Evolutionary conservation across 2,113 vertebrate genomes (phyloP).

Genomic region (Xerus inauris): DNA sequence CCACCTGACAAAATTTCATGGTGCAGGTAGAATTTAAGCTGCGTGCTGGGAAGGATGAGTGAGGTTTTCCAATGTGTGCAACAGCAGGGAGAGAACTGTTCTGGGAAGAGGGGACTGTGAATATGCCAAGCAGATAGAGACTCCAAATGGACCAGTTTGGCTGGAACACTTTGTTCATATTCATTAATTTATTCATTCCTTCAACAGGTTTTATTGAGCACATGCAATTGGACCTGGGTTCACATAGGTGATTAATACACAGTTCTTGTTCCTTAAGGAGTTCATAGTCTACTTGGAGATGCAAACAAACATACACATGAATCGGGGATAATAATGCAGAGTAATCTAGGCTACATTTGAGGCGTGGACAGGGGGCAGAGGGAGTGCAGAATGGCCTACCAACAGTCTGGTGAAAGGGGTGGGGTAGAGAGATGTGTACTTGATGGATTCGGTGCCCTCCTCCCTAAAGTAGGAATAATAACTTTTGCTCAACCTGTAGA

Average conservation of each 20-base stretch:
- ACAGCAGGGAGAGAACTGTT: neutral
- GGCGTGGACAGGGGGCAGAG: neutral
- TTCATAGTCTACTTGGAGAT: neutral
- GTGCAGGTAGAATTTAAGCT: neutral
- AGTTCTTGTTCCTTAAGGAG: neutral
- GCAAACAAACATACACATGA: neutral
- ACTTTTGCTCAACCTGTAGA: neutral
- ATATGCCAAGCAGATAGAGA: neutral
- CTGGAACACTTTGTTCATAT: neutral
- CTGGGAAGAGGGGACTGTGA: neutral
- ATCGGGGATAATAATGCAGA: neutral
- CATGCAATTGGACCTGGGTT: neutral
- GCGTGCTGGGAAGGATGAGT: neutral
- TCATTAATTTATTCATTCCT: conserved; percentile 13
- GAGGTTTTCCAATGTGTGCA: neutral
- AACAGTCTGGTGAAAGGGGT: neutral
- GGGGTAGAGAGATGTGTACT: neutral
- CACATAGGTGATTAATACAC: neutral
- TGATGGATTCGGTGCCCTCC: neutral
- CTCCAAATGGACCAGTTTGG: neutral
- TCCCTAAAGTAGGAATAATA: neutral
- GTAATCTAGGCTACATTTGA: neutral
- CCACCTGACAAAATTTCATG: neutral
- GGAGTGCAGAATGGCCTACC: neutral
- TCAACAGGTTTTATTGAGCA: neutral